phyloP scores from a whole-genome alignment of 2,888 invertebrate genomes.

The Thymelicus lineola region DNA sequence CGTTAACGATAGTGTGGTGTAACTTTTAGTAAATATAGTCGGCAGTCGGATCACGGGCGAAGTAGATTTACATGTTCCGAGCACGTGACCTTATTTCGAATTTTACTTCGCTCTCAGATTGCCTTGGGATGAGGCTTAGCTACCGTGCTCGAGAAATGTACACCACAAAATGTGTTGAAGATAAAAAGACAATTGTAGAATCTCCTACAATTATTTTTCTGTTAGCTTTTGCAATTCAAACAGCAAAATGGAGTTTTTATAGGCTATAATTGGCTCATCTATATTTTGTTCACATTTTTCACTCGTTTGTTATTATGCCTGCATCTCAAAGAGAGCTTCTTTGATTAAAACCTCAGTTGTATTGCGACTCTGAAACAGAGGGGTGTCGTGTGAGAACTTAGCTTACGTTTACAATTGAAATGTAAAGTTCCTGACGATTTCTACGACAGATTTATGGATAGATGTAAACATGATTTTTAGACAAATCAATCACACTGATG shows the following conservation, averaged over 20 bases:
- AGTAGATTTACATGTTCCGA: conserved; percentile 79
- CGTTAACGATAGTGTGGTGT: conserved; percentile 48
- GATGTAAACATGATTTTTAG: too few relatives aligned
- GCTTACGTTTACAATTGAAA: too few relatives aligned
- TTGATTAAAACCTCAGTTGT: too few relatives aligned
- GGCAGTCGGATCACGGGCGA: conserved; percentile 65
- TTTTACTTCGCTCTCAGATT: conserved; percentile 64
- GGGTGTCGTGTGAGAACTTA: too few relatives aligned
- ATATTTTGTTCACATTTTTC: too few relatives aligned
- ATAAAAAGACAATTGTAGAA: conserved; percentile 29
- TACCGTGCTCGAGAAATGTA: conserved; percentile 43
- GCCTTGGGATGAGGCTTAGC: conserved; percentile 56
- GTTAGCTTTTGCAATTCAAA: conserved; percentile 1
- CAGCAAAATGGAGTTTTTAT: background rate
- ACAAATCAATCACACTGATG: too few relatives aligned
- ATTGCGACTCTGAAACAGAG: too few relatives aligned
- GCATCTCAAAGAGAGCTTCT: too few relatives aligned
- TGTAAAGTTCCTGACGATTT: too few relatives aligned
- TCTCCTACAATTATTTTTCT: conserved; percentile 4
- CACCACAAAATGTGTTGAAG: conserved; percentile 33
- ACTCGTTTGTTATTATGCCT: too few relatives aligned
- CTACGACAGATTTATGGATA: too few relatives aligned
- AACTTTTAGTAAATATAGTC: conserved; percentile 57
- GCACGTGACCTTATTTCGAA: conserved; percentile 79
- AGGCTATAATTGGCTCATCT: too few relatives aligned